Base-by-base conservation (phyloP, 1,140 invertebrate species). In the Vanessa tameamea region DNA sequence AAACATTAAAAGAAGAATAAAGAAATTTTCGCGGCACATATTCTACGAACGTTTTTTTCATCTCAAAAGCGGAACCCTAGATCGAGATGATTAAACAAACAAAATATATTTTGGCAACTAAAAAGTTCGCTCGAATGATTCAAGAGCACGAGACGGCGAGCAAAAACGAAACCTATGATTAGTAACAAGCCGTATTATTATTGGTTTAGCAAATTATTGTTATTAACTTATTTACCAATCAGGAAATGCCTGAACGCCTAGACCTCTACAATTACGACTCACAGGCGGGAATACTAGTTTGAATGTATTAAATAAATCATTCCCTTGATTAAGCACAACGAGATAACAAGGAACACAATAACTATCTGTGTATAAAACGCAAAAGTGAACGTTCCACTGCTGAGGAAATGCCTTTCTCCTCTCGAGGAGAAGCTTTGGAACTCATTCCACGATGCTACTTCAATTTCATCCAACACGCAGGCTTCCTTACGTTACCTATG, bases 141-240 rank as follows among this genome's bases (percentile, higher is more conserved):
- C 75, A 82, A 73, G 69, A 76, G 64, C 57, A 37, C 69, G 76
- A 77, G 70, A 81, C 78, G 67, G 79, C 78, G 72, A 23, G 55
- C 72, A 82, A 81, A 79, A 77, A 79, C 72, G 26, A 59, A 73
- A 75, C 75, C 77, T 76, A 82, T 77, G 68, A 79, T 78, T 77
- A 78, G 9, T 64, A 59, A 20, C 63, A 72, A 72, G 67, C 66
- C 51, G 47, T 20, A 64, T 79, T 73, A 78, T 83, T 81, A 83
- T 80, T 77, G 75, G 75, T 76, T 79, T 77, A 76, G 74, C 74
- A 77, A 76, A 80, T 78, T 75, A 80, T 69, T 75, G 64, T 55
- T 72, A 71, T 78, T 75, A 79, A 53, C 64, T 67, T 73, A 16
- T 67, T 67, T 66, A 47, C 57, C 9, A 23, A 65, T 64, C 50